Conservation (phyloP, 2,888 invertebrate genomes). For the Agrilus cyanescens region DNA sequence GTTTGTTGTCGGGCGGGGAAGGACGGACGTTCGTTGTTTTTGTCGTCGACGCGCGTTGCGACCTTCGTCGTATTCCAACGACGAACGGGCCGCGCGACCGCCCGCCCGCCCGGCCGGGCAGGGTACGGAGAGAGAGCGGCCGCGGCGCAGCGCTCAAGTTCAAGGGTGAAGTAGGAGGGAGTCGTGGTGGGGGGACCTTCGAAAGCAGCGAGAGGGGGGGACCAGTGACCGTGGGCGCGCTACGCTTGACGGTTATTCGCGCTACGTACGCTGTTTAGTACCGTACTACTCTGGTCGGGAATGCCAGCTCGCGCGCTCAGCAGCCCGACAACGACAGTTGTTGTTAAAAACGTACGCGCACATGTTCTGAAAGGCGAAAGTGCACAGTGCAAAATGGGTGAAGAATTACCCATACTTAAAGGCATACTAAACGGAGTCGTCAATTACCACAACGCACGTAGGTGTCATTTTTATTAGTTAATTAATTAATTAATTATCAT, state of each 20-base stretch:
- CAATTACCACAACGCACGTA: constrained; percentile 90
- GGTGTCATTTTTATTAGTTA: constrained; percentile 37
- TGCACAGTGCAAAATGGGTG: constrained; percentile 49
- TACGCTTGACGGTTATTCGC: constrained; percentile 35
- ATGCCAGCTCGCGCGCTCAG: constrained; percentile 34
- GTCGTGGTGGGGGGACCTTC: constrained; percentile 33
- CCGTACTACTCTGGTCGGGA: constrained; percentile 28
- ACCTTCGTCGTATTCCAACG: constrained; percentile 8
- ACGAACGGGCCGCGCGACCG: constrained; percentile 18
- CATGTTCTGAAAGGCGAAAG: constrained; percentile 28
- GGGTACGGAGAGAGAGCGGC: constrained; percentile 13
- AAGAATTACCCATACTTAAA: constrained; percentile 83
- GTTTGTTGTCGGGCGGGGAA: too few species aligned
- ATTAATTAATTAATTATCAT: too few species aligned
- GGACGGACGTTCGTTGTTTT: background rate
- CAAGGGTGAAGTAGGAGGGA: constrained; percentile 37
- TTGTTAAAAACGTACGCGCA: constrained; percentile 18
- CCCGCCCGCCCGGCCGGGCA: constrained; percentile 37
- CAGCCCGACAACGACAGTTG: constrained; percentile 26
- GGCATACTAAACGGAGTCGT: constrained; percentile 84
- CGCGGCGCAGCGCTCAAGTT: constrained; percentile 31
- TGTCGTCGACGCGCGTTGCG: constrained; percentile 5
- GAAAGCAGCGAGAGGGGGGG: constrained; percentile 41
- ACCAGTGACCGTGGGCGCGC: constrained; percentile 38
- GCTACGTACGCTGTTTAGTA: constrained; percentile 46